Evolutionary conservation across 2,888 invertebrate genomes (phyloP).

Genomic region (Cataglyphis livida): DNA sequence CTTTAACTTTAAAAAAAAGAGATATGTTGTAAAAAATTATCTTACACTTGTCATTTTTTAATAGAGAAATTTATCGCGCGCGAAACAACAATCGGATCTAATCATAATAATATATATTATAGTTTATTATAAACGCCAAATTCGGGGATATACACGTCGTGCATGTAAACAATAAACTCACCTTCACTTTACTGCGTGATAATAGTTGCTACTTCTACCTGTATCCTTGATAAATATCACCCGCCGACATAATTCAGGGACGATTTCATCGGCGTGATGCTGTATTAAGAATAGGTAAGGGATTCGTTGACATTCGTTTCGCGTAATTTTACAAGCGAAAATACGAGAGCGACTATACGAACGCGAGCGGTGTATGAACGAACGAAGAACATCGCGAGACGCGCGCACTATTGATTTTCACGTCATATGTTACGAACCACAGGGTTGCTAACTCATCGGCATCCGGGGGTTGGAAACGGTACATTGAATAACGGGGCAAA

Average conservation of each 20-base stretch:
- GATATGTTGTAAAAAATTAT: not conserved
- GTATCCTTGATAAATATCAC: not conserved
- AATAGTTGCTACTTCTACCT: conserved; percentile 8
- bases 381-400: conserved; percentile 59
- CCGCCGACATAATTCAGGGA: conserved; percentile 4
- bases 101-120: not conserved
- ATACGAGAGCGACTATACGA: conserved; percentile 43
- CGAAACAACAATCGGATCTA: not conserved
- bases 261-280: not conserved
- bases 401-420: conserved; percentile 69
- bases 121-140: not conserved
- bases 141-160: not conserved
- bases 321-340: conserved; percentile 31
- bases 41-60: not conserved
- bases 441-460: conserved; percentile 18
- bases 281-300: not conserved
- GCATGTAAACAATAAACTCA: conserved; percentile 42
- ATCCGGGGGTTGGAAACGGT: not conserved
- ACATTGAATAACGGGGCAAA: not conserved
- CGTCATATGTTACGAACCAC: conserved; percentile 32
- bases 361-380: conserved; percentile 41
- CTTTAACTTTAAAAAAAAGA: not conserved
- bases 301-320: conserved; percentile 9
- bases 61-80: not conserved
- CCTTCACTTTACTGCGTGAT: conserved; percentile 17